A percentile compares a stretch with the other conserved stretches of the same genome.
Conservation (phyloP, 2,797 vertebrate genomes). For the Kryptopterus vitreolus region DNA sequence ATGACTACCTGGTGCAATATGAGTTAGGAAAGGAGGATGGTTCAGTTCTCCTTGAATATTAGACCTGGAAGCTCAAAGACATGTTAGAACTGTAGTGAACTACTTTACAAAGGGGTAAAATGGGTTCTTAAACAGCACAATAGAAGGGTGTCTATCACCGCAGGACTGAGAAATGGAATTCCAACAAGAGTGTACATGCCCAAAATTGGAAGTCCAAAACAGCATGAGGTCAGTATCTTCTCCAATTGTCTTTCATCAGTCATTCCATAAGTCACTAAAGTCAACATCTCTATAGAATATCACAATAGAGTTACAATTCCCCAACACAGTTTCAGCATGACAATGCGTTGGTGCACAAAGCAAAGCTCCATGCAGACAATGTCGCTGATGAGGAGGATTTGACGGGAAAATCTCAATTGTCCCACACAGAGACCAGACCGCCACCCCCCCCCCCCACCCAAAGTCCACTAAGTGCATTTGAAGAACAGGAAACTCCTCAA, state of each 20-base stretch:
- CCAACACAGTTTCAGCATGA: not conserved
- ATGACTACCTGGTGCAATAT: not conserved
- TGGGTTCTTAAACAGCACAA: not conserved
- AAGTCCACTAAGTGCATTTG: not conserved
- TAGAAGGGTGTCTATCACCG: not conserved
- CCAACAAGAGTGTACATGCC: not conserved
- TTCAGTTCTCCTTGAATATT: not conserved
- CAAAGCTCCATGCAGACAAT: not conserved
- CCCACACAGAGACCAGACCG: not conserved
- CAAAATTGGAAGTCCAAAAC: not conserved
- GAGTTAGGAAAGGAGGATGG: not conserved
- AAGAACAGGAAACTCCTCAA: not conserved
- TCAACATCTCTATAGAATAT: not conserved
- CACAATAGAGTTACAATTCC: not conserved
- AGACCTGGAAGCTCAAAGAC: not conserved
- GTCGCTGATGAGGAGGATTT: not conserved
- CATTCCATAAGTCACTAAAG: too few relatives aligned
- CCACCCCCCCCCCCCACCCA: too few relatives aligned
- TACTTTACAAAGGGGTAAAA: not conserved
- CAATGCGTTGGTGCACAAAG: not conserved
- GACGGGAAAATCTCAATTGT: not conserved
- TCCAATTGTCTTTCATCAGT: too few relatives aligned
- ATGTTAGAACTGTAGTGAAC: not conserved
- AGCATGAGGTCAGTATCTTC: not conserved
- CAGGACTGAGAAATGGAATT: not conserved